Base-by-base conservation (phyloP, 2,888 invertebrate species). In the Amiota minor region DNA sequence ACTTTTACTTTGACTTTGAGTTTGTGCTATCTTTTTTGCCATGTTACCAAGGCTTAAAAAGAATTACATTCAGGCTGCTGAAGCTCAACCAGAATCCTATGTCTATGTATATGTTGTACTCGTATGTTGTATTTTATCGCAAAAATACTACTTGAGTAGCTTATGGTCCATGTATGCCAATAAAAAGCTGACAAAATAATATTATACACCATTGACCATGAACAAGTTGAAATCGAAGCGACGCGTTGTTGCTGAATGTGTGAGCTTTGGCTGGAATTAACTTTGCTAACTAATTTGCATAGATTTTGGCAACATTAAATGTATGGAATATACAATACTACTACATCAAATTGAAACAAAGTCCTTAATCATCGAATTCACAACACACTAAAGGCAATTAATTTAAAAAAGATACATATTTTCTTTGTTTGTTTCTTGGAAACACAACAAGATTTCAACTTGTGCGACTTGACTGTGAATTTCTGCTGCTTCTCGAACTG, bases 101-200 rank as follows among this genome's bases (percentile, higher is more conserved):
- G 35, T 4, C 23, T 23, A 23, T 23, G 3, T 2, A 23, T 35
- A 6, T 35, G 47, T 47, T 47, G 46, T n/a, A n/a, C n/a, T n/a
- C n/a, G n/a, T 49, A 35, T 73, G 73, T 73, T 81, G 83, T 86
- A 87, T 85, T 87, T 85, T 85, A 85, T 85, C 87, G 85, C 86
- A 84, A 87, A 86, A 85, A 85, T 85, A 85, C 85, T 85, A 85
- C 85, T 87, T 82, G 85, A 85, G 85, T 85, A 85, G 85, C 85
- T 83, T 84, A 81, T 84, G 83, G 81, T 80, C 79, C 82, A 87
- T 85, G 85, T 87, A 77, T 79, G 80, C 80, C 87, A 85, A 87
- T 87, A 85, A 85, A 86, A 85, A 86, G 79, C 87, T 85, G 85
- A 85, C 85, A 85, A 85, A 85, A 85, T 87, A 85, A 87, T 85